Evolutionary conservation across 1,140 invertebrate species (phyloP).

Genomic region (Colletes gigas): DNA sequence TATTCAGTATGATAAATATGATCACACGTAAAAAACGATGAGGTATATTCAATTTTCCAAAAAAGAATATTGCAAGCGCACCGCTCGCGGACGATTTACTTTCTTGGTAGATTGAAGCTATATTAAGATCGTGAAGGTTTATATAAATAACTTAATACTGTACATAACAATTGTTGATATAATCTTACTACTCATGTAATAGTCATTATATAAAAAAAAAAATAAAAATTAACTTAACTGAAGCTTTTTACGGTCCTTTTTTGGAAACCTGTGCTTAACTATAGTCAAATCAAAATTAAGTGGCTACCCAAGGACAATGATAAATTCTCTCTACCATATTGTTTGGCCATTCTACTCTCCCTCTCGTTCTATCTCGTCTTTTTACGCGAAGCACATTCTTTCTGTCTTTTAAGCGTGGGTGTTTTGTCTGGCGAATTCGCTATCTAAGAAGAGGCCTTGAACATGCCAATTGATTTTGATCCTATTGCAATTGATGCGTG

Average conservation of each 20-base stretch:
- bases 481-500: too few species aligned
- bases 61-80: conserved; percentile 32
- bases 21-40: conserved; percentile 20
- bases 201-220: conserved; percentile 76
- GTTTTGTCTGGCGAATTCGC: too few species aligned
- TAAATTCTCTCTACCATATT: too few species aligned
- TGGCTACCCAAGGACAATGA: too few species aligned
- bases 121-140: conserved; percentile 67
- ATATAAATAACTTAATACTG: conserved; percentile 71
- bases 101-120: conserved; percentile 50
- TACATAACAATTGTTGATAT: conserved; percentile 79
- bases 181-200: conserved; percentile 77
- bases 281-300: too few species aligned
- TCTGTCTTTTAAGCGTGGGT: too few species aligned
- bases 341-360: too few species aligned
- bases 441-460: too few species aligned
- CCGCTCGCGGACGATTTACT: conserved; percentile 27
- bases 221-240: conserved; percentile 75
- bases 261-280: neutral
- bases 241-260: conserved; percentile 39
- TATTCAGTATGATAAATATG: conserved; percentile 28
- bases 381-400: too few species aligned
- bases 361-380: too few species aligned
- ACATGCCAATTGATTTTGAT: too few species aligned
- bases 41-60: conserved; percentile 48